Conservation (phyloP, 2,797 vertebrate species). For the Glossophaga mutica region DNA sequence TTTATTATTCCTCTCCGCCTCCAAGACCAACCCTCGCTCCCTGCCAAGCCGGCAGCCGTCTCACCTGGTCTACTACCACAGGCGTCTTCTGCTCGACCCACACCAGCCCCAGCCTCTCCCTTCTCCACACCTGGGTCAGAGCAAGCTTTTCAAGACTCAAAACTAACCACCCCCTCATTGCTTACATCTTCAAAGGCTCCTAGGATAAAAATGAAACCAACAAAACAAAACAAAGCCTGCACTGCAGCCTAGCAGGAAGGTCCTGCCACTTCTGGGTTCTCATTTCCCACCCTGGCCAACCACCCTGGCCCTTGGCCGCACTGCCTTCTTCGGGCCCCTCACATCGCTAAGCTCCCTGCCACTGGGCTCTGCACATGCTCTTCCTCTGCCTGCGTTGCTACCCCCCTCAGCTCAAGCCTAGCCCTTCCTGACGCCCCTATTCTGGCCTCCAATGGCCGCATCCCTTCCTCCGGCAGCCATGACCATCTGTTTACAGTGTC, state of each 20-base stretch:
- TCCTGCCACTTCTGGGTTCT: neutral
- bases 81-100: too few species aligned
- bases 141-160: neutral
- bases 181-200: neutral
- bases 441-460: rapidly evolving
- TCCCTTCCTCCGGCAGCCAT: neutral
- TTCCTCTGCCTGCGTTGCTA: neutral
- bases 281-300: too few species aligned
- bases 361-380: neutral
- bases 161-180: neutral
- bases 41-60: neutral
- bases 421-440: neutral
- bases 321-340: neutral
- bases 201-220: neutral
- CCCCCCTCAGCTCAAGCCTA: neutral
- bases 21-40: neutral
- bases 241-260: neutral
- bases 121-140: neutral
- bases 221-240: neutral
- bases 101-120: neutral
- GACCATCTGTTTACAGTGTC: neutral
- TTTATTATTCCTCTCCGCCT: neutral
- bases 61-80: neutral
- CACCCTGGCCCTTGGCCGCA: neutral
- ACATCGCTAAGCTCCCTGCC: neutral